A percentile compares a stretch with the other conserved stretches of the same genome.
phyloP scores from a whole-genome alignment of 2,888 invertebrate genomes.

The Xylota sylvarum region DNA sequence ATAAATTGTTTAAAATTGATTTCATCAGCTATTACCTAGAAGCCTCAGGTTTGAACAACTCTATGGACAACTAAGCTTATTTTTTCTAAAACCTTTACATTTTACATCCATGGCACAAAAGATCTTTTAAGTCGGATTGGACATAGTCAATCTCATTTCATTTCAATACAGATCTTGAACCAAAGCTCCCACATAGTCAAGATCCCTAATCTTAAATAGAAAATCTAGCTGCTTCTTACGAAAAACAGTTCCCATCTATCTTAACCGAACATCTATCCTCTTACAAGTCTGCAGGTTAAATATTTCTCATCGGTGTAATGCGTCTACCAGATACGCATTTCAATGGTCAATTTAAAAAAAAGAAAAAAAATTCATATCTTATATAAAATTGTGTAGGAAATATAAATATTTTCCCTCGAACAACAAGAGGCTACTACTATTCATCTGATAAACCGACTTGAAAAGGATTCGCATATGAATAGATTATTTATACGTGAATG shows the following conservation, averaged over 20 bases:
- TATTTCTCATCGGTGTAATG: constrained; percentile 15
- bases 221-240: background rate
- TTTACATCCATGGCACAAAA: no score
- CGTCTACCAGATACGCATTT: constrained; percentile 48
- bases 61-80: no score
- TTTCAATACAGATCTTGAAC: no score
- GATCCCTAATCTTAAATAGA: background rate
- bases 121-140: no score
- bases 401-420: constrained; percentile 40
- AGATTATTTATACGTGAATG: constrained; percentile 13
- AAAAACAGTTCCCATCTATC: background rate
- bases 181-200: no score
- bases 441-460: constrained; percentile 51
- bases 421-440: constrained; percentile 40
- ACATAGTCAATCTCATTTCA: no score
- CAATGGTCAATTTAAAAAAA: constrained; percentile 27
- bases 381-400: constrained; percentile 25
- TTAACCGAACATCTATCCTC: background rate
- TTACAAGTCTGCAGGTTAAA: background rate
- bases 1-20: no score
- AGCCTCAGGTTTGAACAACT: no score
- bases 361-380: background rate
- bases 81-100: no score
- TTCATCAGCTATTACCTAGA: no score
- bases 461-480: constrained; percentile 63